phyloP scores from a whole-genome alignment of 2,113 vertebrate species.

The Mesocricetus auratus region DNA sequence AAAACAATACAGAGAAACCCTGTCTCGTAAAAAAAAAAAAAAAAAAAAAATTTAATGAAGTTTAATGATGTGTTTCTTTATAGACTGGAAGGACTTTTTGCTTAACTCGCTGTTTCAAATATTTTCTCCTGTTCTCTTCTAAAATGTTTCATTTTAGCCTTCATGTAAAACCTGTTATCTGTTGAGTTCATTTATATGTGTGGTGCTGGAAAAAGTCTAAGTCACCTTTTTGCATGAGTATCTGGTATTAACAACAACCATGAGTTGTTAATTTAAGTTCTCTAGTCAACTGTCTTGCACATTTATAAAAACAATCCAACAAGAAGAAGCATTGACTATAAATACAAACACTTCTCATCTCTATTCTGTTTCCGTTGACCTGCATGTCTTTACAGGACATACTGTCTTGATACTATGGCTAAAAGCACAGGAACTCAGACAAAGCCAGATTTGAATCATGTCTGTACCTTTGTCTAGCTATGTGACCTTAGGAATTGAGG shows the following conservation, averaged over 20 bases:
- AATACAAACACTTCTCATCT: background rate
- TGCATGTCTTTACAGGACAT: background rate
- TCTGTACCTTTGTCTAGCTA: slow-evolving; percentile 2
- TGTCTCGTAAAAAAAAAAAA: too few species aligned
- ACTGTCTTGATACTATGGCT: background rate
- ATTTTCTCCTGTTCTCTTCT: background rate
- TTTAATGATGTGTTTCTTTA: background rate
- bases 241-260: background rate
- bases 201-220: background rate
- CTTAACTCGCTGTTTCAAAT: background rate
- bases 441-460: slow-evolving; percentile 12
- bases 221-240: background rate
- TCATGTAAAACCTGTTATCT: background rate
- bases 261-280: background rate
- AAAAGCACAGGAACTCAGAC: background rate
- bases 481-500: background rate
- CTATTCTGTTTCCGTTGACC: background rate
- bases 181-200: background rate
- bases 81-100: background rate
- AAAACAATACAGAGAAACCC: too few species aligned
- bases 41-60: too few species aligned
- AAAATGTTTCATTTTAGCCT: background rate
- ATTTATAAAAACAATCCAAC: background rate
- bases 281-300: background rate
- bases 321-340: background rate